phyloP scores from a whole-genome alignment of 2,888 invertebrate species.

The Penaeus monodon region DNA sequence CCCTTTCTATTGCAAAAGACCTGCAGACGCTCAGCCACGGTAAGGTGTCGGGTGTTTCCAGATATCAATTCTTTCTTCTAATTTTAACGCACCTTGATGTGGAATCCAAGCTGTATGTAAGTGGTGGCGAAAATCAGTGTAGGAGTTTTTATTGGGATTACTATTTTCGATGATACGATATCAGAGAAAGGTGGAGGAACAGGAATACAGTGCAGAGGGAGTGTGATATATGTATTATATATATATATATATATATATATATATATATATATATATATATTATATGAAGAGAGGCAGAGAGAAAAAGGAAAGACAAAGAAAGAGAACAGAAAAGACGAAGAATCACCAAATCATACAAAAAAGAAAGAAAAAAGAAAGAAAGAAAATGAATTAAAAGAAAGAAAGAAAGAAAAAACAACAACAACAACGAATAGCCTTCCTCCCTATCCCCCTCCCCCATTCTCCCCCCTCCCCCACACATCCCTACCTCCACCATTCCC shows the following conservation, averaged over 20 bases:
- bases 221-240: constrained; percentile 7
- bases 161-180: too few species aligned
- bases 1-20: too few species aligned
- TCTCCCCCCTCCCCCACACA: not conserved
- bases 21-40: too few species aligned
- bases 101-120: too few species aligned
- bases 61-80: too few species aligned
- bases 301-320: not conserved
- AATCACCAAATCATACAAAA: constrained; percentile 4
- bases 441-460: not conserved
- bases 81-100: too few species aligned
- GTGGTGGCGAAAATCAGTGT: too few species aligned
- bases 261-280: not conserved
- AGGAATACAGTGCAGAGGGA: too few species aligned
- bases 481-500: not conserved
- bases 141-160: too few species aligned
- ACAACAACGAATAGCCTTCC: not conserved
- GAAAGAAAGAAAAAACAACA: not conserved
- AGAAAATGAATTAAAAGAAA: not conserved
- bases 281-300: not conserved
- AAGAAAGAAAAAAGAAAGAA: constrained; percentile 2
- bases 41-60: too few species aligned
- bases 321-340: not conserved
- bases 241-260: constrained; percentile 8
- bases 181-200: too few species aligned